Evolutionary conservation across 2,797 vertebrate species (phyloP), one percentile per base, ranked within the genome.

Genomic region (Menidia menidia): DNA sequence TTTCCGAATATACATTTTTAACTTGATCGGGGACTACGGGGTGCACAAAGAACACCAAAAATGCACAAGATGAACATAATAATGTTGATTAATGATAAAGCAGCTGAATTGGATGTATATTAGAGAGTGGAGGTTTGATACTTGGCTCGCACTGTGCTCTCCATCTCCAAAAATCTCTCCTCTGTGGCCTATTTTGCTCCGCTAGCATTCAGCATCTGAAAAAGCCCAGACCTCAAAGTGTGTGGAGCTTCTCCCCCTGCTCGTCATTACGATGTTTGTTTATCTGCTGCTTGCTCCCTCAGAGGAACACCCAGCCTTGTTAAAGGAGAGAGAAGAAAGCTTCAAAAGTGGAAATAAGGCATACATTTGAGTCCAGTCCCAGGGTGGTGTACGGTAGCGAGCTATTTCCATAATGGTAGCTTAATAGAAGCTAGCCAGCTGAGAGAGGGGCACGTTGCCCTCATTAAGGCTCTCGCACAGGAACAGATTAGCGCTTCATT

Each of bases 261-360:
- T 89, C 83, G 84, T 93, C 92, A 93, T 94, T 93, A 93, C 83
- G 68, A 59, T 90, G 91, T 93, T 94, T 94, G 92, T 94, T 94
- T 93, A 92, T 92, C 85, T 85, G 71, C 83, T 62, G 80, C 87
- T 74, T 25, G 59, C 79, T 78, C 77, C 87, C 93, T 92, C 91
- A 50, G 87, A 90, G 92, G 91, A 92, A 53, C 85, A 70, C 68
- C 73, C 74, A 75, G 85, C 84, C 91, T 92, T 91, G 88, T 93
- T 93, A 92, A 39, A 78, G 81, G 69, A 80, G 78, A 72, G 61
- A 84, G 84, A 87, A 86, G 87, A 89, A 91, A 85, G 86, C 89
- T 90, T 92, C 87, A 89, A 92, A 92, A 92, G 92, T 91, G 90
- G 90, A 91, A 93, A 88, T 90, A 91, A 90, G 90, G 88, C 89